A percentile compares a stretch with the other conserved stretches of the same genome.
These are phyloP conservation scores for Protobothrops mucrosquamatus DNA, from an alignment of 2,113 vertebrate species.

Conservation along the genomic window DNA sequence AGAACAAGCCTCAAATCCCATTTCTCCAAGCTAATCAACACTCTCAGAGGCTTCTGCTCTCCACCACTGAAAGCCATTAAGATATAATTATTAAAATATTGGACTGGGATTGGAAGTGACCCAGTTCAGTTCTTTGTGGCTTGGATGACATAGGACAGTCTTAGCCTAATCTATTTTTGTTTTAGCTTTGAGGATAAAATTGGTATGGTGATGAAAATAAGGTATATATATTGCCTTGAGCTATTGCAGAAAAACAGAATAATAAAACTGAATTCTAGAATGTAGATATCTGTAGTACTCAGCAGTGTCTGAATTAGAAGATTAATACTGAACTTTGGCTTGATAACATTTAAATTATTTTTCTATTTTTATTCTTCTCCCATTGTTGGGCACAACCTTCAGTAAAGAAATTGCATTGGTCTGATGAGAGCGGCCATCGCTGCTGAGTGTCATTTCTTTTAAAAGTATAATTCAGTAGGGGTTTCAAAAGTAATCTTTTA, in stretches of 20 bases:
- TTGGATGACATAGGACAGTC: too few species aligned
- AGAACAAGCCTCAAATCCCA: not conserved
- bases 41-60: not conserved
- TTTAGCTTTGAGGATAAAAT: not conserved
- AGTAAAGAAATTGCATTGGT: not conserved
- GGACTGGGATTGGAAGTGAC: not conserved
- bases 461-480: not conserved
- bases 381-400: not conserved
- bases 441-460: not conserved
- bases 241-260: not conserved
- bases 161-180: not conserved
- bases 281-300: not conserved
- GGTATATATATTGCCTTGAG: not conserved
- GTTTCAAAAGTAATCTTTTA: not conserved
- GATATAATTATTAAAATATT: not conserved
- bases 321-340: not conserved
- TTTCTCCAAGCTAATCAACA: not conserved
- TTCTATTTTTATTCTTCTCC: not conserved
- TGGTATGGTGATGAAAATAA: not conserved
- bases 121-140: not conserved
- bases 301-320: not conserved
- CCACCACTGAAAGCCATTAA: not conserved
- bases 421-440: not conserved
- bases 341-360: not conserved
- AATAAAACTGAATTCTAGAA: not conserved